phyloP scores from a whole-genome alignment of 2,113 vertebrate genomes.

The Oncorhynchus gorbuscha region DNA sequence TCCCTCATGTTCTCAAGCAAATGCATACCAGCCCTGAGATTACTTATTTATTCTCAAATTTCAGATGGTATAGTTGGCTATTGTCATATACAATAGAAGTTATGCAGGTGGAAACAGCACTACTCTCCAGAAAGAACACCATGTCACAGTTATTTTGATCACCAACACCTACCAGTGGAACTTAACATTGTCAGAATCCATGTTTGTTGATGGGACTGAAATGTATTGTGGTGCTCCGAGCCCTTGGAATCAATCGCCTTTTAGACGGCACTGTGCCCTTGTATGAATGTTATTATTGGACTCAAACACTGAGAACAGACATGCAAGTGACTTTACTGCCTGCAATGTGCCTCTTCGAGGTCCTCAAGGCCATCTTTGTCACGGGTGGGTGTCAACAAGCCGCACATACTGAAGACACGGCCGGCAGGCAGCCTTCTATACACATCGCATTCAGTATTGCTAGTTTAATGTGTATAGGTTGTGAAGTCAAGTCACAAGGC shows the following conservation, averaged over 20 bases:
- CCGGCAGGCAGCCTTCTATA: conserved; percentile 58
- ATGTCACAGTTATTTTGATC: background rate
- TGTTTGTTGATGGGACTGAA: conserved; percentile 42
- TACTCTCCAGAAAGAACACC: too few relatives aligned
- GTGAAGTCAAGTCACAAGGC: conserved; percentile 51
- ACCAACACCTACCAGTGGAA: background rate
- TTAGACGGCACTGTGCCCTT: conserved; percentile 33
- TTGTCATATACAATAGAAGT: too few relatives aligned
- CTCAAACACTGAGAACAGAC: conserved; percentile 33
- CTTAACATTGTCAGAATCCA: conserved; percentile 53
- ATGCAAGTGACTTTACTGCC: conserved; percentile 47
- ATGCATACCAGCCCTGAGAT: too few relatives aligned
- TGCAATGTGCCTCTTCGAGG: conserved; percentile 22
- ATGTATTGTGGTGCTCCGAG: conserved; percentile 38
- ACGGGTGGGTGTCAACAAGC: conserved; percentile 33
- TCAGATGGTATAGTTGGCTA: too few relatives aligned
- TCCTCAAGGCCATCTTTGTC: background rate
- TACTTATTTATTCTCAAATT: too few relatives aligned
- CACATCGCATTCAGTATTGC: conserved; percentile 36
- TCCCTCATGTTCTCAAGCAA: too few relatives aligned
- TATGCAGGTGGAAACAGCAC: too few relatives aligned
- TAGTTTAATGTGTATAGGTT: conserved; percentile 21
- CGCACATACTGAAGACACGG: conserved; percentile 50
- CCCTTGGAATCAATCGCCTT: conserved; percentile 46
- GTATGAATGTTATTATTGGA: conserved; percentile 54